Evolutionary conservation across 2,888 invertebrate species (phyloP).

Genomic region (Rotaria socialis): DNA sequence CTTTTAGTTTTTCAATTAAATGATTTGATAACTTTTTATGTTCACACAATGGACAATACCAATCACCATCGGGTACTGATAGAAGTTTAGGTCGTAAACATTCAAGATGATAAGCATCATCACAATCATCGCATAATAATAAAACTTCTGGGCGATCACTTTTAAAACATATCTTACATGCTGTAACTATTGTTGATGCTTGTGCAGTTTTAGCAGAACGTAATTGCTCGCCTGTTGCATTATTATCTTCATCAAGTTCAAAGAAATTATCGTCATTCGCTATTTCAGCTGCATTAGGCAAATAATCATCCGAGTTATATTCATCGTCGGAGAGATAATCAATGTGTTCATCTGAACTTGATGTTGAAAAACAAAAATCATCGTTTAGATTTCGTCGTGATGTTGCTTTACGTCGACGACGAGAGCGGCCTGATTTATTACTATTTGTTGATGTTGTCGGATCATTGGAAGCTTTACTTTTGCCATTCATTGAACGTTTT

Average conservation of each 20-base stretch:
- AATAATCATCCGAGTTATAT: background rate
- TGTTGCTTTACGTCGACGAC: background rate
- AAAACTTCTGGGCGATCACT: constrained; percentile 22
- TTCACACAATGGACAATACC: constrained; percentile 33
- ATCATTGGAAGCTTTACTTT: background rate
- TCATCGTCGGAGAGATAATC: background rate
- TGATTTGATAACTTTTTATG: background rate
- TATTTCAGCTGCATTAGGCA: background rate
- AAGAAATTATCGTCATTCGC: background rate
- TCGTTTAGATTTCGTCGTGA: background rate
- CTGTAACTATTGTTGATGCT: background rate
- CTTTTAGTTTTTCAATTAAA: background rate
- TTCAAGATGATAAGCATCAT: constrained; percentile 23
- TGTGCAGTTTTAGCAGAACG: constrained; percentile 1
- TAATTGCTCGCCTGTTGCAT: background rate
- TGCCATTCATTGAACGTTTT: background rate
- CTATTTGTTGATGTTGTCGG: background rate
- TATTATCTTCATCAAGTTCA: background rate
- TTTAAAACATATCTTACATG: background rate
- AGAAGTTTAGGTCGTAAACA: background rate
- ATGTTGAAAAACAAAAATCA: background rate
- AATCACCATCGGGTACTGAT: constrained; percentile 26
- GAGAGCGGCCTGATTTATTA: background rate
- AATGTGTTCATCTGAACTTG: background rate
- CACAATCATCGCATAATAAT: constrained; percentile 31